Evolutionary conservation across 1,140 invertebrate species (phyloP).

Genomic region (Lamellibrachia luymesi): DNA sequence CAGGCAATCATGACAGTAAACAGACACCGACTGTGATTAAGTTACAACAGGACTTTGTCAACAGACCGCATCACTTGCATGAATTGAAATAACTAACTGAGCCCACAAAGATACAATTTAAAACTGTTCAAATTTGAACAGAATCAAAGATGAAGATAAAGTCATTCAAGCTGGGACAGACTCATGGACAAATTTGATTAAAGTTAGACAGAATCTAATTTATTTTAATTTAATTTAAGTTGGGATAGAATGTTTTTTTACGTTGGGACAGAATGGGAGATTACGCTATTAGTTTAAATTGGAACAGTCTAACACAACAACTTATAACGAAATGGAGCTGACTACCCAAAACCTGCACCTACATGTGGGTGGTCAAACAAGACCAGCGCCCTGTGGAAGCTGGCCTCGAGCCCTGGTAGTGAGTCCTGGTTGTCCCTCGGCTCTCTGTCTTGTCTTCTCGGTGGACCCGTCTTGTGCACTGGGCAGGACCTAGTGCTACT

Average conservation of each 20-base stretch:
- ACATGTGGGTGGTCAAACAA: neutral
- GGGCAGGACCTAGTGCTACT: neutral
- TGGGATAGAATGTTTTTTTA: neutral
- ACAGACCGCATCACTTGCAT: too few species aligned
- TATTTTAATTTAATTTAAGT: too few species aligned
- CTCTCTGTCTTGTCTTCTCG: neutral
- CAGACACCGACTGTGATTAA: neutral
- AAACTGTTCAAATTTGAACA: too few species aligned
- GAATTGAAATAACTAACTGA: too few species aligned
- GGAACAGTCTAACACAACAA: neutral
- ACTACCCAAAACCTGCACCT: neutral
- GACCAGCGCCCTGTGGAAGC: neutral
- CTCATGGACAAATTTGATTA: too few species aligned
- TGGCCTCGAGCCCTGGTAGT: neutral
- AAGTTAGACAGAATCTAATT: too few species aligned
- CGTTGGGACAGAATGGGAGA: neutral
- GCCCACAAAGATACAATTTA: too few species aligned
- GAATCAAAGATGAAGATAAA: too few species aligned
- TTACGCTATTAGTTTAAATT: neutral
- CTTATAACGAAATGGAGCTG: neutral
- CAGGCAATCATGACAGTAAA: neutral
- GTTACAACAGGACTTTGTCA: neutral
- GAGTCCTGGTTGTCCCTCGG: neutral
- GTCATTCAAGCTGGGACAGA: too few species aligned
- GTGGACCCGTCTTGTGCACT: neutral